Conservation (phyloP, 2,797 vertebrate genomes). For the Takifugu rubripes region DNA sequence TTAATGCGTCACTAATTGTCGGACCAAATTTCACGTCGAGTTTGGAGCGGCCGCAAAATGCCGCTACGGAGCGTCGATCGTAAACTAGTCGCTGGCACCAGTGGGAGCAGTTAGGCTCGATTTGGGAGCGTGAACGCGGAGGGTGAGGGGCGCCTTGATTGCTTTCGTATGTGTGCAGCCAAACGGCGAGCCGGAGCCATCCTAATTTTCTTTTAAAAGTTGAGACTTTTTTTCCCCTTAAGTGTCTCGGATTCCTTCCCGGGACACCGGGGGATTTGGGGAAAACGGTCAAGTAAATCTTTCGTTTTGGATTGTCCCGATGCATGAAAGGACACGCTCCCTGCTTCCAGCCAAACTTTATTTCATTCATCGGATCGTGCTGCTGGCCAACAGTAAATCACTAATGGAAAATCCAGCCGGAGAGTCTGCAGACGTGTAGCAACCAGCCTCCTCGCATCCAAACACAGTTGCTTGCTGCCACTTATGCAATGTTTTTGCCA, state of each 20-base stretch:
- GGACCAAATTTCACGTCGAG: constrained; percentile 15
- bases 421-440: constrained; percentile 41
- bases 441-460: constrained; percentile 41
- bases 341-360: too few relatives aligned
- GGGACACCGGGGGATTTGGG: too few relatives aligned
- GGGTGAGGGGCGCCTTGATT: constrained; percentile 28
- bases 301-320: too few relatives aligned
- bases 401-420: constrained; percentile 45
- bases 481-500: constrained; percentile 47
- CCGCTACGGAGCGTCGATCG: constrained; percentile 40
- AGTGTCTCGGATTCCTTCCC: too few relatives aligned
- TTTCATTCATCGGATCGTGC: too few relatives aligned
- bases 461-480: constrained; percentile 34
- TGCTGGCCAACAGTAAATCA: constrained; percentile 26
- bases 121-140: constrained; percentile 18
- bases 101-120: constrained; percentile 30
- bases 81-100: constrained; percentile 25
- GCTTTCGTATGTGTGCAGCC: constrained; percentile 52
- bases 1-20: too few relatives aligned
- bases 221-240: too few relatives aligned
- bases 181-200: constrained; percentile 8
- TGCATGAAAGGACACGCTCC: too few relatives aligned
- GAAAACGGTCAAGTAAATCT: too few relatives aligned
- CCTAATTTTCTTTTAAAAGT: constrained; percentile 6
- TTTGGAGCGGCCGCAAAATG: constrained; percentile 33